phyloP scores from a whole-genome alignment of 2,888 invertebrate species.

The Clanis bilineata region DNA sequence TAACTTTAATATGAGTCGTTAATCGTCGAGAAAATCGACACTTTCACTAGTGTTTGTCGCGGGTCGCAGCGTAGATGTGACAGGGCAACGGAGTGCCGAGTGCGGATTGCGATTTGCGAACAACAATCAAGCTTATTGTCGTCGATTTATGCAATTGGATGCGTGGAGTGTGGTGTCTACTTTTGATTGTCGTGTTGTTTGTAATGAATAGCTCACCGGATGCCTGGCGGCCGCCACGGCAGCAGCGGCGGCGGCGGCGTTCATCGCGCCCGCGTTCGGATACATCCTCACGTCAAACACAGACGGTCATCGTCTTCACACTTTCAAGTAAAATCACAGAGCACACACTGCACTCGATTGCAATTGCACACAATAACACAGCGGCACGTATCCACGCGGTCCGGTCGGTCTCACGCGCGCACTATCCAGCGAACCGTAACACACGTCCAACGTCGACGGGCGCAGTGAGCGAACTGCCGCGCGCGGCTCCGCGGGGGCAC shows the following conservation, averaged over 20 bases:
- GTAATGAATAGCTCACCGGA: slow-evolving; percentile 82
- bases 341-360: slow-evolving; percentile 69
- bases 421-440: slow-evolving; percentile 37
- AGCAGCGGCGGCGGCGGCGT: slow-evolving; percentile 92
- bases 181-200: not conserved
- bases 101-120: too few species aligned
- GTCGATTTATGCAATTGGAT: not conserved
- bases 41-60: slow-evolving; percentile 11
- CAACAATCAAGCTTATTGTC: not conserved
- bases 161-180: not conserved
- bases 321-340: slow-evolving; percentile 60
- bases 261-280: slow-evolving; percentile 91
- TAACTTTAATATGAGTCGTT: slow-evolving; percentile 2
- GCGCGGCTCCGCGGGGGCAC: slow-evolving; percentile 39
- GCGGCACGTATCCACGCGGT: slow-evolving; percentile 56
- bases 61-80: slow-evolving; percentile 4
- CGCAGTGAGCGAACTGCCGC: slow-evolving; percentile 65
- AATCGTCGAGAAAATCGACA: slow-evolving; percentile 1
- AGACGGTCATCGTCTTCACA: slow-evolving; percentile 71
- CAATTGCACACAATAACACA: slow-evolving; percentile 55
- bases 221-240: slow-evolving; percentile 92
- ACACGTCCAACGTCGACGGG: slow-evolving; percentile 49
- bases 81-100: not conserved
- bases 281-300: slow-evolving; percentile 87
- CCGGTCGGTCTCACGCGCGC: slow-evolving; percentile 69